Evolutionary conservation across 2,888 invertebrate species (phyloP).

Genomic region (Tenthredo livida): DNA sequence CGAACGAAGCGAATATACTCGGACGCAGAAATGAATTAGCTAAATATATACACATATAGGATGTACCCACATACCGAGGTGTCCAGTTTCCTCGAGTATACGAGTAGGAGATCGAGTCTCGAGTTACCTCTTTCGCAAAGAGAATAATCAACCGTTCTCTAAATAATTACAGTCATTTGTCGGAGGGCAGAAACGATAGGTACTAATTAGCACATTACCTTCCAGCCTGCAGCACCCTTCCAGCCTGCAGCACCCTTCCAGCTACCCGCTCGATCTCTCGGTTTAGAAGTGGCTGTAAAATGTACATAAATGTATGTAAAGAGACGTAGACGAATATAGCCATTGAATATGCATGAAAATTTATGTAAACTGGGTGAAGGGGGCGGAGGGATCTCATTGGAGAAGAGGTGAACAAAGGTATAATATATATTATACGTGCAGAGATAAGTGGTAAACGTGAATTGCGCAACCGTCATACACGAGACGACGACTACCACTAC

Average conservation of each 20-base stretch:
- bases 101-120: not conserved
- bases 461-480: not conserved
- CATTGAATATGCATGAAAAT: constrained; percentile 17
- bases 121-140: not conserved
- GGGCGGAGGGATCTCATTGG: not conserved
- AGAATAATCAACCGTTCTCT: not conserved
- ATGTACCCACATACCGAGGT: not conserved
- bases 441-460: not conserved
- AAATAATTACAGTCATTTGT: constrained; percentile 33
- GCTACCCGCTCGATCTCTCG: not conserved
- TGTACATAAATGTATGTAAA: constrained; percentile 10
- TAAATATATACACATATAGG: not conserved
- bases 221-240: not conserved
- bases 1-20: not conserved
- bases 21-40: not conserved
- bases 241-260: not conserved
- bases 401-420: not conserved
- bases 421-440: not conserved
- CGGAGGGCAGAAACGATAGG: not conserved
- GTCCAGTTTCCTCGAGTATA: not conserved
- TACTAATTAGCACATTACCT: constrained; percentile 17
- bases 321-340: not conserved
- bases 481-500: not conserved
- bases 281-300: not conserved
- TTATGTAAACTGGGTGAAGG: not conserved